phyloP scores from a whole-genome alignment of 2,797 vertebrate species.

The Rhinatrema bivittatum region DNA sequence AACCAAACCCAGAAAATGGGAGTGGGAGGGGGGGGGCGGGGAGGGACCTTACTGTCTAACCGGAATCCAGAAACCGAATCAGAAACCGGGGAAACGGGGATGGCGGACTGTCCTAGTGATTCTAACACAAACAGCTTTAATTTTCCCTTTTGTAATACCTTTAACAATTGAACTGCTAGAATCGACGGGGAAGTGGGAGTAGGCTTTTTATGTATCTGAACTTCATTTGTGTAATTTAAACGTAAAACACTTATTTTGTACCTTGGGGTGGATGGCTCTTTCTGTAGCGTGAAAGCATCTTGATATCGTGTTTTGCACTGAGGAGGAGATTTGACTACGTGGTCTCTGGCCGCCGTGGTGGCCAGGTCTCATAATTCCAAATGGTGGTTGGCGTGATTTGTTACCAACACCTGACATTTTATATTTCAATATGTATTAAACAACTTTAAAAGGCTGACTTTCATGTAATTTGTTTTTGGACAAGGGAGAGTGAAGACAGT shows the following conservation, averaged over 20 bases:
- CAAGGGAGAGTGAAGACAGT: constrained; percentile 40
- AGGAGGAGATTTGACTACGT: constrained; percentile 44
- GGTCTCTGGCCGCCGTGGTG: constrained; percentile 48
- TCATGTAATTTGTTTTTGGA: constrained; percentile 44
- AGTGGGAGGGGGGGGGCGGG: no score
- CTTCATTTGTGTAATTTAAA: constrained; percentile 49
- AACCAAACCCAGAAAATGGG: constrained; percentile 36
- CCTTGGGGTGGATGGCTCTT: constrained; percentile 39
- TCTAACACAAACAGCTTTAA: constrained; percentile 53
- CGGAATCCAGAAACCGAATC: constrained; percentile 26
- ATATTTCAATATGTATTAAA: constrained; percentile 49
- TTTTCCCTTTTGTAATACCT: constrained; percentile 42
- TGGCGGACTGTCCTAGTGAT: constrained; percentile 38
- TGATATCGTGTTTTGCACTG: constrained; percentile 65
- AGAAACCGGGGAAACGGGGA: constrained; percentile 31
- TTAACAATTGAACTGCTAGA: constrained; percentile 42
- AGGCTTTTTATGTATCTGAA: constrained; percentile 43
- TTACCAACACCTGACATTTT: constrained; percentile 57
- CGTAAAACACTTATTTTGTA: constrained; percentile 53
- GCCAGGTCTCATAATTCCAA: constrained; percentile 50
- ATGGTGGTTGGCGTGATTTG: constrained; percentile 51
- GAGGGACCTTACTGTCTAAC: constrained; percentile 25
- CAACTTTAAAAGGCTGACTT: constrained; percentile 50
- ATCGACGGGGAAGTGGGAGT: constrained; percentile 29
- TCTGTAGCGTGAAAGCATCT: constrained; percentile 49